Evolutionary conservation across 2,113 vertebrate genomes (phyloP).

Genomic region (Physeter macrocephalus): DNA sequence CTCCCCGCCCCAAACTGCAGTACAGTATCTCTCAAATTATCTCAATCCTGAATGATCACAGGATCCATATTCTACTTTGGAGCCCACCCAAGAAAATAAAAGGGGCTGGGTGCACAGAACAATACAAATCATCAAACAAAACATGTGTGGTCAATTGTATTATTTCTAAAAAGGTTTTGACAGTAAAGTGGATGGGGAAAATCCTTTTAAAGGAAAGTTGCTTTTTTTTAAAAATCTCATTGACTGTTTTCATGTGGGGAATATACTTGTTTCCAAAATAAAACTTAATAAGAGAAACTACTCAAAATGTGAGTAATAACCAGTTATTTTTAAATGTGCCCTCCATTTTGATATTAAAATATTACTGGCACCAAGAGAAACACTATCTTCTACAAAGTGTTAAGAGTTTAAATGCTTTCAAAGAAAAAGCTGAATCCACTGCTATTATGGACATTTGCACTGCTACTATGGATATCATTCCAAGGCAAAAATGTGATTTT

Average conservation of each 20-base stretch:
- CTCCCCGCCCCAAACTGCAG: constrained; percentile 74
- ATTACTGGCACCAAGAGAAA: background rate
- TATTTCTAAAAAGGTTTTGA: background rate
- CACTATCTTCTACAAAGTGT: background rate
- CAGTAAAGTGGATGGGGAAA: background rate
- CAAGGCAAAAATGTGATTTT: background rate
- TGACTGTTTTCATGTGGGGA: background rate
- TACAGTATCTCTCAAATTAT: constrained; percentile 42
- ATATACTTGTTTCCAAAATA: background rate
- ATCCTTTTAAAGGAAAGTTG: background rate
- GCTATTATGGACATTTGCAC: background rate
- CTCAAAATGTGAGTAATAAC: background rate
- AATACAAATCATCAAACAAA: background rate
- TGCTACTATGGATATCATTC: background rate
- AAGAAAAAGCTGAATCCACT: background rate
- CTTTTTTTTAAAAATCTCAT: background rate
- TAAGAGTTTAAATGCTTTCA: background rate
- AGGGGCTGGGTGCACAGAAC: background rate
- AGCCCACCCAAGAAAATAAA: constrained; percentile 50
- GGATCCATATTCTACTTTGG: background rate
- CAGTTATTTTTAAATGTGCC: background rate
- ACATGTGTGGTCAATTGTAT: background rate
- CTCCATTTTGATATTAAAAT: background rate
- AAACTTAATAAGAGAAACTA: background rate
- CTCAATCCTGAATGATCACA: background rate